Conservation (phyloP, 2,797 vertebrate genomes). For the Anguilla marmorata region DNA sequence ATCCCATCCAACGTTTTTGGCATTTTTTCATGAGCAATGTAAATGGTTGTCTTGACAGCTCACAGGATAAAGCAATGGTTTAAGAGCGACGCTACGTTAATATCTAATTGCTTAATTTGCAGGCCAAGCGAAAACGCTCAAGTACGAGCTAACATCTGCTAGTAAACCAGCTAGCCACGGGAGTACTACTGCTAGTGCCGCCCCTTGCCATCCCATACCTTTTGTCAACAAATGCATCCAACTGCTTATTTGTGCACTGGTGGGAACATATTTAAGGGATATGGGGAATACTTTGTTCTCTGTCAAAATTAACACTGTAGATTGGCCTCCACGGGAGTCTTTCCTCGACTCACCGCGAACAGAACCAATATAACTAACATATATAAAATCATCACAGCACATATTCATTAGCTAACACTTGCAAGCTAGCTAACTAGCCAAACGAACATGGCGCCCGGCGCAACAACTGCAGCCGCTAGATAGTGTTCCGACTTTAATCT, state of each 20-base stretch:
- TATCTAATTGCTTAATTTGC: neutral
- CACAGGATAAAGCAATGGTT: too few species aligned
- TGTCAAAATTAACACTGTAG: neutral
- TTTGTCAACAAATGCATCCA: slow-evolving; percentile 29
- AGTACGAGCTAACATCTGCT: neutral
- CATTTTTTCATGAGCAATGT: neutral
- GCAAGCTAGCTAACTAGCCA: slow-evolving; percentile 35
- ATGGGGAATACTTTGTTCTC: neutral
- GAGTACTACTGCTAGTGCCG: neutral
- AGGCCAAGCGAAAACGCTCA: neutral
- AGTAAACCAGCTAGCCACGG: neutral
- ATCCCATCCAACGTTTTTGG: neutral
- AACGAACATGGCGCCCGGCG: slow-evolving; percentile 53
- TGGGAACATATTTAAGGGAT: neutral
- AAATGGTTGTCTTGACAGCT: neutral
- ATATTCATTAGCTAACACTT: slow-evolving; percentile 22
- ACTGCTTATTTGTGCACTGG: neutral
- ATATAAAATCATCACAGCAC: neutral
- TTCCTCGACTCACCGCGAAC: neutral
- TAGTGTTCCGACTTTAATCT: slow-evolving; percentile 29
- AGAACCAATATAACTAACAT: neutral
- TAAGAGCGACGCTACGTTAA: neutral
- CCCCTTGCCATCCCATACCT: slow-evolving; percentile 22
- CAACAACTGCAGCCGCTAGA: slow-evolving; percentile 37
- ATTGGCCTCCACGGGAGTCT: neutral